Evolutionary conservation across 2,888 invertebrate genomes (phyloP).

Genomic region (Polydrusus tereticollis): DNA sequence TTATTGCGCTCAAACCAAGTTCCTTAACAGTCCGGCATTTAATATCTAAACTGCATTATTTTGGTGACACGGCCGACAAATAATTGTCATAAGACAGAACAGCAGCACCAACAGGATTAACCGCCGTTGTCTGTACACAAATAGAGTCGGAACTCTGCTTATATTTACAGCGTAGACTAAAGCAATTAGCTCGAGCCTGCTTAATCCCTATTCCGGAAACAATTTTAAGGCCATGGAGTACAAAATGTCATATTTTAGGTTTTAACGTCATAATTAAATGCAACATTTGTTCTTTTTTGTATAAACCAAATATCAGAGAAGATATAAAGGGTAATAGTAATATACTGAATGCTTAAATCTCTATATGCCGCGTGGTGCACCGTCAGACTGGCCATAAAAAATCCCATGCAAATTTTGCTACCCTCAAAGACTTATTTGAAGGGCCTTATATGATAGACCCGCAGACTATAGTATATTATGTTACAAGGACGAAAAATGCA

Average conservation of each 20-base stretch:
- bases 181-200: conserved; percentile 7
- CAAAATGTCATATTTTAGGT: not conserved
- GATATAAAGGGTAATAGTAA: too few relatives aligned
- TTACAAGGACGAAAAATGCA: too few relatives aligned
- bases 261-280: too few relatives aligned
- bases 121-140: conserved; percentile 3
- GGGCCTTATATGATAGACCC: too few relatives aligned
- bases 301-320: too few relatives aligned
- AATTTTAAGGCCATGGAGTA: not conserved
- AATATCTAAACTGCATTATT: not conserved
- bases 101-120: conserved; percentile 11
- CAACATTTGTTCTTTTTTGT: too few relatives aligned
- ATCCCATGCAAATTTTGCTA: too few relatives aligned
- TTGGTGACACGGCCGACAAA: not conserved
- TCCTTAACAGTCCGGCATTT: not conserved
- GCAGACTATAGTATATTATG: too few relatives aligned
- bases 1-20: not conserved
- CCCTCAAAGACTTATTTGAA: too few relatives aligned
- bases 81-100: conserved; percentile 1
- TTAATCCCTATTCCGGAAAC: not conserved
- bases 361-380: too few relatives aligned
- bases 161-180: conserved; percentile 20
- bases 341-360: too few relatives aligned
- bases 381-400: too few relatives aligned
- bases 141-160: not conserved